These are phyloP conservation scores for Drosophila anomalata DNA, from an alignment of 2,888 invertebrate genomes.

Conservation along the genomic window DNA sequence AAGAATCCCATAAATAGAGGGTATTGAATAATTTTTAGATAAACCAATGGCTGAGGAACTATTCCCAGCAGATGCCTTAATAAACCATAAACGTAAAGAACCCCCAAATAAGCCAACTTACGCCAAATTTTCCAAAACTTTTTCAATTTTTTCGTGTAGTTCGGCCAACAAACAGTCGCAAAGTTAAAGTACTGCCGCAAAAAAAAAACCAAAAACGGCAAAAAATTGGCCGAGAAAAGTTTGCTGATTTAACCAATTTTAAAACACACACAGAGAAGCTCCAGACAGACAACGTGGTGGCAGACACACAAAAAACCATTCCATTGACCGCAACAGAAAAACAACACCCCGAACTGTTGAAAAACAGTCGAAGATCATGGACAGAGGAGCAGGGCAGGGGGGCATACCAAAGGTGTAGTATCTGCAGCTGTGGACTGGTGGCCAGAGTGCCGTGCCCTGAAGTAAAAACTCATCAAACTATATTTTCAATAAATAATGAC, in stretches of 20 bases:
- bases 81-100: background rate
- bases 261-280: slow-evolving; percentile 43
- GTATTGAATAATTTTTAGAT: background rate
- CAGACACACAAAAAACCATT: slow-evolving; percentile 56
- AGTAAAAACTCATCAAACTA: slow-evolving; percentile 78
- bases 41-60: background rate
- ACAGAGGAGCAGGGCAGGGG: background rate
- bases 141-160: slow-evolving; percentile 30
- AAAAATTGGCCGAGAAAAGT: slow-evolving; percentile 39
- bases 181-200: slow-evolving; percentile 37
- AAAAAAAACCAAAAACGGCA: slow-evolving; percentile 26
- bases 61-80: background rate
- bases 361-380: slow-evolving; percentile 3
- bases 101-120: slow-evolving; percentile 18
- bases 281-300: slow-evolving; percentile 32
- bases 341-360: slow-evolving; percentile 34
- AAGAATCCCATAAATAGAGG: background rate
- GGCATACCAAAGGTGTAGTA: slow-evolving; percentile 16
- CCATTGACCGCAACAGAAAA: slow-evolving; percentile 65
- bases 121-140: slow-evolving; percentile 21
- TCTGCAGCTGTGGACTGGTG: slow-evolving; percentile 41
- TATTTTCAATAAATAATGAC: slow-evolving; percentile 79
- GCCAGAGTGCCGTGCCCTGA: slow-evolving; percentile 35
- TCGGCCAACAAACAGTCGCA: slow-evolving; percentile 37
- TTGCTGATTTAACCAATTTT: slow-evolving; percentile 70